Evolutionary conservation across 2,797 vertebrate species (phyloP).

Genomic region (Tenualosa thibaudeaui): DNA sequence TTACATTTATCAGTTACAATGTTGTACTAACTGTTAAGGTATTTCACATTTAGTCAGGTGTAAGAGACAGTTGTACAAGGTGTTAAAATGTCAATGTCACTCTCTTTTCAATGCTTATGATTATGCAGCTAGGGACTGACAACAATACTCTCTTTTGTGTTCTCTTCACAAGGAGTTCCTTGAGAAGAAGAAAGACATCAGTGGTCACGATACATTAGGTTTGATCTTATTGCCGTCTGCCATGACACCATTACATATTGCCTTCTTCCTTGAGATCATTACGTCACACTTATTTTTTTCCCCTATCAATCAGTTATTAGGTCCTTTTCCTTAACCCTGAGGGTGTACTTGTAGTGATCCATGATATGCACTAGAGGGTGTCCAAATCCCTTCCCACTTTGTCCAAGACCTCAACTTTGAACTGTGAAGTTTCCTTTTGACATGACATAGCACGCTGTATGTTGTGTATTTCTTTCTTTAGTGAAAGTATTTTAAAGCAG

Average conservation of each 20-base stretch:
- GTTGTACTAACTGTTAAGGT: too few species aligned
- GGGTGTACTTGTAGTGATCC: neutral
- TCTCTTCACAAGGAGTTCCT: conserved; percentile 52
- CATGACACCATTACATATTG: neutral
- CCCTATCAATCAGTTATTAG: neutral
- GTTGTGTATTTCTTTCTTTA: neutral
- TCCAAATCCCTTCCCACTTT: neutral
- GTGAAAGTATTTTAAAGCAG: neutral
- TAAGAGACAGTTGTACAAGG: neutral
- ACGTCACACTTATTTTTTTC: neutral
- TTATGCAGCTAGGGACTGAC: neutral
- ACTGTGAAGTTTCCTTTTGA: too few species aligned
- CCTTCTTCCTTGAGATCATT: neutral
- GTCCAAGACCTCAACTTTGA: neutral
- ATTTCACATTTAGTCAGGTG: neutral
- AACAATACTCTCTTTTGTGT: neutral
- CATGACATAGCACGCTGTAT: too few species aligned
- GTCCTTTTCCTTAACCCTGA: neutral
- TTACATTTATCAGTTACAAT: neutral
- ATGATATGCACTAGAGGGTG: conserved; percentile 2
- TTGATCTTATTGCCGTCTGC: conserved; percentile 34
- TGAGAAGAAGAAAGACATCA: conserved; percentile 46
- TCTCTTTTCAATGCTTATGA: neutral
- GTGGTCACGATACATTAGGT: conserved; percentile 57
- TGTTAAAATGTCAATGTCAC: neutral